Evolutionary conservation across 2,888 invertebrate genomes (phyloP), one percentile per base, ranked within the genome.

Genomic region (Drosophila fulvimacula): DNA sequence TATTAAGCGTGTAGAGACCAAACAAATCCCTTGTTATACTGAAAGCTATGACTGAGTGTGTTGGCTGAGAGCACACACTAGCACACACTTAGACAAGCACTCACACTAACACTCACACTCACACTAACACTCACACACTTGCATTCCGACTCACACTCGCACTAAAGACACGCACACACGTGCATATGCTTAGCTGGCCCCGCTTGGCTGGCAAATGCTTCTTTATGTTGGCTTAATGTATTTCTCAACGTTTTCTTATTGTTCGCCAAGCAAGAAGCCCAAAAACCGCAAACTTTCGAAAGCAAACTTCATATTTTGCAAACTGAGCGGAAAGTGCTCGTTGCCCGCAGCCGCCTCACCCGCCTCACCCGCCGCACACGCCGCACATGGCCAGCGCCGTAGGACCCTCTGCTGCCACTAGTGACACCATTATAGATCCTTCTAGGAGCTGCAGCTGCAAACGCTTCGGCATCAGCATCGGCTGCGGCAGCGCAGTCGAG

Each of bases 221-320:
- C 74, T 81, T 81, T 81, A 73, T 74, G 82, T 81, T 79, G 74
- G 81, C 82, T 82, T 81, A 82, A 81, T 82, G 82, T 81, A 82
- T 81, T 82, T 81, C 81, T 81, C 69, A 70, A 79, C 74, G 69
- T 75, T 81, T 81, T 75, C 81, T 81, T 74, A 81, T 82, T 78
- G 77, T 82, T 82, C 66, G 70, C 69, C 70, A 30, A 30, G 53
- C 71, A 66, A 80, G 82, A 80, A 82, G 78, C 72, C 79, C 76
- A 76, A 82, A 79, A 82, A 82, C 82, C 82, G 67, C 82, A 82
- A 82, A 82, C 78, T 82, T 82, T 80, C 78, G 72, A 82, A 81
- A 74, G 80, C 78, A 82, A 82, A 82, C 82, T 82, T 82, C 82
- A 82, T 82, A 82, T 82, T 82, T 82, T 82, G 80, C 76, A 82